These are phyloP conservation scores for Microcebus lehilahytsara DNA, from an alignment of 2,113 vertebrate genomes.

Conservation along the genomic window DNA sequence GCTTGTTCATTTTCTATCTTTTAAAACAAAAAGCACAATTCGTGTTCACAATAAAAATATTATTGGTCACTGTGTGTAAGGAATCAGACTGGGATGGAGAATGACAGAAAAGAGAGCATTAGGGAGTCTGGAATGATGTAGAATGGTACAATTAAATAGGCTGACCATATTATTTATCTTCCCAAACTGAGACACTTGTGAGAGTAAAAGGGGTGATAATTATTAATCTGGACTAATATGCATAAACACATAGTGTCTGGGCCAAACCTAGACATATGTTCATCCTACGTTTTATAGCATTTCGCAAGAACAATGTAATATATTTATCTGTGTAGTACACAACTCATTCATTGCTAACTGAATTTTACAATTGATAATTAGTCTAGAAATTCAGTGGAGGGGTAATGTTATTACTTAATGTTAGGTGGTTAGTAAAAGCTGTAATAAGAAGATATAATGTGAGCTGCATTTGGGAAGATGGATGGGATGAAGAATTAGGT, in stretches of 20 bases:
- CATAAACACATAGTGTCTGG: neutral
- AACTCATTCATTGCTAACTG: neutral
- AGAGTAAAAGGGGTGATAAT: slow-evolving; percentile 19
- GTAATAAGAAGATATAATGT: neutral
- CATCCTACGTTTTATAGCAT: neutral
- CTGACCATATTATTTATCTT: slow-evolving; percentile 12
- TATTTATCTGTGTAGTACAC: neutral
- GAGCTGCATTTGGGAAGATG: neutral
- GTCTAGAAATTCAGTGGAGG: neutral
- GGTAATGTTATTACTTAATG: neutral
- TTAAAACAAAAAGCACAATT: slow-evolving; percentile 31
- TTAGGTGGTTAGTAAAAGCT: neutral
- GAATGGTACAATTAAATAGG: neutral
- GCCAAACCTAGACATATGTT: neutral
- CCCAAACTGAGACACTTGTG: neutral
- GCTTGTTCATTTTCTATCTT: neutral
- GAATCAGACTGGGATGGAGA: neutral
- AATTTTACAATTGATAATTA: neutral
- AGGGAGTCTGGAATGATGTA: neutral
- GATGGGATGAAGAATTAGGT: too few relatives aligned
- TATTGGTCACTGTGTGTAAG: neutral
- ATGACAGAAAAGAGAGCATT: neutral
- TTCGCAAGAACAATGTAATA: neutral
- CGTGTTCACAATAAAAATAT: slow-evolving; percentile 9
- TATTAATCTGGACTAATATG: slow-evolving; percentile 16